These are phyloP conservation scores for Pygmarrhopalites habei DNA, from an alignment of 1,140 invertebrate species.

Conservation along the genomic window DNA sequence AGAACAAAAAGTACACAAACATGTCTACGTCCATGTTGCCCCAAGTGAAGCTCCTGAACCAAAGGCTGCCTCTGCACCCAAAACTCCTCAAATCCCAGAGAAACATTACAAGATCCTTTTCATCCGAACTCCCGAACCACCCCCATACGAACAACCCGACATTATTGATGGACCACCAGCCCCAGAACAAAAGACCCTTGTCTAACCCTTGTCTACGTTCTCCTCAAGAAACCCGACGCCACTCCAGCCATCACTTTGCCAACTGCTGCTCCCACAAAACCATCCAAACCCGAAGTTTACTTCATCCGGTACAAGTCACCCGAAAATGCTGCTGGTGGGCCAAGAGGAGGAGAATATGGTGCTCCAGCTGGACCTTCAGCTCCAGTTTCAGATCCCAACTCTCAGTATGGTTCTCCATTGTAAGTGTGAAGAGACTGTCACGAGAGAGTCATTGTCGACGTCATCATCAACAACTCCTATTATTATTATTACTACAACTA, in stretches of 20 bases:
- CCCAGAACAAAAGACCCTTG: constrained; percentile 70
- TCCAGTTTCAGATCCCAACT: background rate
- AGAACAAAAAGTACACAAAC: constrained; percentile 58
- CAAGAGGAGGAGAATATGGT: background rate
- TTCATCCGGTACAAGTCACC: constrained; percentile 65
- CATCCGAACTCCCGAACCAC: constrained; percentile 74
- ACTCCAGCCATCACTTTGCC: constrained; percentile 66
- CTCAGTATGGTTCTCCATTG: background rate
- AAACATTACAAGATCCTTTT: constrained; percentile 76
- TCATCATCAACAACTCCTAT: too few relatives aligned
- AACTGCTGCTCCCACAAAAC: constrained; percentile 61
- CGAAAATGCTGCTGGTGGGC: background rate
- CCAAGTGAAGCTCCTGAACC: constrained; percentile 8
- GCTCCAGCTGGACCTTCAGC: background rate
- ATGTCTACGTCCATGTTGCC: constrained; percentile 77
- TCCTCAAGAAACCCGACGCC: constrained; percentile 77
- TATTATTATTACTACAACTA: too few relatives aligned
- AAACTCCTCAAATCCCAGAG: constrained; percentile 43
- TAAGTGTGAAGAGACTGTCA: too few relatives aligned
- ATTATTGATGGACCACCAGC: constrained; percentile 18
- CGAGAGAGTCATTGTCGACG: too few relatives aligned
- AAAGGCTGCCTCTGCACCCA: background rate
- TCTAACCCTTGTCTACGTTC: constrained; percentile 80
- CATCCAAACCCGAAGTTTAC: constrained; percentile 78
- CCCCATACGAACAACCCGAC: constrained; percentile 54